Percentiles rank a stretch among this genome's conserved stretches.
phyloP scores from a whole-genome alignment of 2,113 vertebrate species.

The Notothenia rossii region DNA sequence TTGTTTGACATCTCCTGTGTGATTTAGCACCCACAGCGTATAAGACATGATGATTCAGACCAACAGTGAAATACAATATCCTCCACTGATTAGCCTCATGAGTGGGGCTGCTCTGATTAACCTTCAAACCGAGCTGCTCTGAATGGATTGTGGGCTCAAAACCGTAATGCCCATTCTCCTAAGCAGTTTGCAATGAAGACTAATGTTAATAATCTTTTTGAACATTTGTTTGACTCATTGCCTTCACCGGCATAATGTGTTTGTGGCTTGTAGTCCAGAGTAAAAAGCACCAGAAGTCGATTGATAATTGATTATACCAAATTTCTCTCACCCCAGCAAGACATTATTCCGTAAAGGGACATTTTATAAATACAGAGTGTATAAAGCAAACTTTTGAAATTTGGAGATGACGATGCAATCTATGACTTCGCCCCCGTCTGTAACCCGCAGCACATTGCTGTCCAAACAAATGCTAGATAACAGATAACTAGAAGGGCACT shows the following conservation, averaged over 20 bases:
- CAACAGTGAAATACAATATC: slow-evolving; percentile 12
- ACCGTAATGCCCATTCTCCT: slow-evolving; percentile 6
- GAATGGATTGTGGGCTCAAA: slow-evolving; percentile 18
- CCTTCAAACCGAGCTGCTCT: slow-evolving; percentile 15
- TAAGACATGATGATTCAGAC: slow-evolving; percentile 29
- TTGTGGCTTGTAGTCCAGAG: slow-evolving; percentile 52
- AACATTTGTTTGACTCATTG: slow-evolving; percentile 58
- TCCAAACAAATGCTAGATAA: slow-evolving; percentile 8
- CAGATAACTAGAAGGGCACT: slow-evolving; percentile 1
- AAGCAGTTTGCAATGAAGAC: slow-evolving; percentile 40
- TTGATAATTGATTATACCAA: slow-evolving; percentile 61
- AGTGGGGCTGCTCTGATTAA: slow-evolving; percentile 9
- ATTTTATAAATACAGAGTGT: slow-evolving; percentile 48
- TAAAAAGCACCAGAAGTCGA: slow-evolving; percentile 25
- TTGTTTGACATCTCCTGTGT: slow-evolving; percentile 45
- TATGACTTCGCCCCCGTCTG: neutral
- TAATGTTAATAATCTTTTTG: slow-evolving; percentile 51
- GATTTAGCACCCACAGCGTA: slow-evolving; percentile 16
- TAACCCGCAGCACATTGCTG: slow-evolving; percentile 6
- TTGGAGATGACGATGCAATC: slow-evolving; percentile 17
- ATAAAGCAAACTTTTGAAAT: slow-evolving; percentile 43
- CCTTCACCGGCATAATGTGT: slow-evolving; percentile 41
- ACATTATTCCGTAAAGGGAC: slow-evolving; percentile 36
- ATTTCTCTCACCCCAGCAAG: slow-evolving; percentile 40
- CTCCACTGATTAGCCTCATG: slow-evolving; percentile 13